Percentiles rank a stretch among this genome's conserved stretches.
These are phyloP conservation scores for Coendou prehensilis DNA, from an alignment of 2,797 vertebrate species.

Conservation along the genomic window DNA sequence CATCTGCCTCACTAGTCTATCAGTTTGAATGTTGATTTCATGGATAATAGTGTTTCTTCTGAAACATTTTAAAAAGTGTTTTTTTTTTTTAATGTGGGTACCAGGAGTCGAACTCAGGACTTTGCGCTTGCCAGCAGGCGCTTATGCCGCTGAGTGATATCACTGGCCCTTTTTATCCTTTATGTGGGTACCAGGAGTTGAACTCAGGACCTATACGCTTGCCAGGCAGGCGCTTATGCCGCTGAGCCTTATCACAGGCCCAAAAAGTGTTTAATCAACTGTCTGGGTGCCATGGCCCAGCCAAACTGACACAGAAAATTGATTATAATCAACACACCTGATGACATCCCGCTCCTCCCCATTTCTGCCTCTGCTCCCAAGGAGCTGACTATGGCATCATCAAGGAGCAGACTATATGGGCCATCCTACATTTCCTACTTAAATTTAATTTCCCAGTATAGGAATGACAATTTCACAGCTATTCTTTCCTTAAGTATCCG, in stretches of 20 bases:
- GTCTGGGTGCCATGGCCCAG: background rate
- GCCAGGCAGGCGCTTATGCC: too few relatives aligned
- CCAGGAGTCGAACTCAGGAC: too few relatives aligned
- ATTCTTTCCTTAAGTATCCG: background rate
- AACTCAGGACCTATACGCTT: too few relatives aligned
- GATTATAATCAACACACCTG: background rate
- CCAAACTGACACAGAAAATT: background rate
- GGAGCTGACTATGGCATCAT: too few relatives aligned
- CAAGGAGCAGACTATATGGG: background rate
- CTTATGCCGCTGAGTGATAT: too few relatives aligned
- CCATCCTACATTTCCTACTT: background rate
- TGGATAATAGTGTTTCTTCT: background rate
- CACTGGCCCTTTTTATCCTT: too few relatives aligned
- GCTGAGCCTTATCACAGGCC: too few relatives aligned
- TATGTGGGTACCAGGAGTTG: too few relatives aligned
- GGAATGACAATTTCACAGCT: background rate
- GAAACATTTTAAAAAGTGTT: background rate
- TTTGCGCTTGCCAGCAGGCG: too few relatives aligned
- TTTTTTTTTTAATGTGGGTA: too few relatives aligned
- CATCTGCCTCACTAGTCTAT: background rate
- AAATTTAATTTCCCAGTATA: background rate
- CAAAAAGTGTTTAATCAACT: background rate
- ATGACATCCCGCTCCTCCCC: background rate
- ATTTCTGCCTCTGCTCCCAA: background rate
- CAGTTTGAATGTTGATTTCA: background rate